Conservation (phyloP, 2,113 vertebrate species). For the Mystacornis crossleyi region DNA sequence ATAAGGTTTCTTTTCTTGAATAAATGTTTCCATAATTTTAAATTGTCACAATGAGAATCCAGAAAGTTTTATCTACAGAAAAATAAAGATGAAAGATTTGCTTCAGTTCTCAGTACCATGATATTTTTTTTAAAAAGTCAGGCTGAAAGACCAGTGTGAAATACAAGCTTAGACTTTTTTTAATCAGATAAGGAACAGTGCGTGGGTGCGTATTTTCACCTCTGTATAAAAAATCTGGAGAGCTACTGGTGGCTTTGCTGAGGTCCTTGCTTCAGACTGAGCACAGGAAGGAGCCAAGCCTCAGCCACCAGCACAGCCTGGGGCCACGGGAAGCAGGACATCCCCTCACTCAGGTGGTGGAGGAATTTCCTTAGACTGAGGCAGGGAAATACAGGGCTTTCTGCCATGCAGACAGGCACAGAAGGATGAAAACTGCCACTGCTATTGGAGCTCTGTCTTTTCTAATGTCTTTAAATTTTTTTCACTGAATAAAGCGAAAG, state of each 20-base stretch:
- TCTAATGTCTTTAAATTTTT: not conserved
- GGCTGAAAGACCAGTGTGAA: not conserved
- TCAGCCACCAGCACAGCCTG: not conserved
- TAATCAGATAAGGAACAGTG: not conserved
- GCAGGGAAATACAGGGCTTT: rapidly evolving
- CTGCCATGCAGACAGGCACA: not conserved
- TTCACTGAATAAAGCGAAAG: not conserved
- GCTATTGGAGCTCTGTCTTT: not conserved
- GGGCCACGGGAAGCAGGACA: rapidly evolving
- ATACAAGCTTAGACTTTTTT: not conserved
- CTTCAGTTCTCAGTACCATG: not conserved
- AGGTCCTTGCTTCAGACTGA: not conserved
- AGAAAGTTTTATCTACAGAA: not conserved
- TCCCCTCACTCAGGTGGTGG: rapidly evolving
- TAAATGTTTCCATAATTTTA: not conserved
- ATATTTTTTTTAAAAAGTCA: not conserved
- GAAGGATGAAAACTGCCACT: not conserved
- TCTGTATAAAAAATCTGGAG: not conserved
- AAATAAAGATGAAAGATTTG: not conserved
- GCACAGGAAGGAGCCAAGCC: not conserved
- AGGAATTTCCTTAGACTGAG: not conserved
- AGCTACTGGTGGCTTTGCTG: not conserved
- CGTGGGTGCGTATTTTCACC: not conserved
- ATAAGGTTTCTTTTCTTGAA: not conserved
- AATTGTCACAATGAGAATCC: not conserved